Conservation (phyloP, 2,888 invertebrate species). For the Tetranychus truncatus region DNA sequence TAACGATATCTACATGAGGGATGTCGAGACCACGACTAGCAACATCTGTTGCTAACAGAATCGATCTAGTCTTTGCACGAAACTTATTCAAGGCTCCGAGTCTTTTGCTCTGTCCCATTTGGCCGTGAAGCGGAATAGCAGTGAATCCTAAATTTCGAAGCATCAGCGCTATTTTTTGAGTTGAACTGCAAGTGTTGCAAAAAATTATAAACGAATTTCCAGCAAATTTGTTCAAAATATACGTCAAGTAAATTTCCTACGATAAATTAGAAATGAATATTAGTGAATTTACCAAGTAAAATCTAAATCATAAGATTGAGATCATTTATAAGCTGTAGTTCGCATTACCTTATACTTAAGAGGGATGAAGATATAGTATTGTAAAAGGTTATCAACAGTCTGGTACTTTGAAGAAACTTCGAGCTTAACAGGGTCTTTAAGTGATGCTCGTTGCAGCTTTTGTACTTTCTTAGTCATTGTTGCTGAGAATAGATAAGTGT, state of each 20-base stretch:
- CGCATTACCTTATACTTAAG: slow-evolving; percentile 65
- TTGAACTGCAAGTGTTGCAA: slow-evolving; percentile 81
- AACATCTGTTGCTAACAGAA: slow-evolving; percentile 93
- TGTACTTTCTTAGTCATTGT: slow-evolving; percentile 96
- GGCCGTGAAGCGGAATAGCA: slow-evolving; percentile 93
- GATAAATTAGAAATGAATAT: slow-evolving; percentile 27
- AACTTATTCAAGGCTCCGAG: slow-evolving; percentile 89
- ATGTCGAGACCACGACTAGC: slow-evolving; percentile 61
- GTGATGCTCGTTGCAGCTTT: slow-evolving; percentile 82
- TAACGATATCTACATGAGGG: slow-evolving; percentile 91
- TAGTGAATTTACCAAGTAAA: too few species aligned
- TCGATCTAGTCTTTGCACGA: slow-evolving; percentile 74
- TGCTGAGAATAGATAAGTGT: slow-evolving; percentile 86
- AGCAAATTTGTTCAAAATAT: slow-evolving; percentile 63
- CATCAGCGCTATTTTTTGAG: slow-evolving; percentile 68
- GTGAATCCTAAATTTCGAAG: slow-evolving; percentile 73
- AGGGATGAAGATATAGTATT: slow-evolving; percentile 85
- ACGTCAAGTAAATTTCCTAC: slow-evolving; percentile 85
- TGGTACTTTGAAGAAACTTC: slow-evolving; percentile 91
- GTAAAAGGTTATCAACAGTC: slow-evolving; percentile 87
- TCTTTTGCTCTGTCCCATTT: slow-evolving; percentile 93
- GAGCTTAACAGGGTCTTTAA: slow-evolving; percentile 82
- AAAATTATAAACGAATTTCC: slow-evolving; percentile 95
- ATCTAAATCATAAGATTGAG: neutral
- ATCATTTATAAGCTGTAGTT: neutral